Conservation (phyloP, 2,113 vertebrate genomes). For the Tauraco erythrolophus region DNA sequence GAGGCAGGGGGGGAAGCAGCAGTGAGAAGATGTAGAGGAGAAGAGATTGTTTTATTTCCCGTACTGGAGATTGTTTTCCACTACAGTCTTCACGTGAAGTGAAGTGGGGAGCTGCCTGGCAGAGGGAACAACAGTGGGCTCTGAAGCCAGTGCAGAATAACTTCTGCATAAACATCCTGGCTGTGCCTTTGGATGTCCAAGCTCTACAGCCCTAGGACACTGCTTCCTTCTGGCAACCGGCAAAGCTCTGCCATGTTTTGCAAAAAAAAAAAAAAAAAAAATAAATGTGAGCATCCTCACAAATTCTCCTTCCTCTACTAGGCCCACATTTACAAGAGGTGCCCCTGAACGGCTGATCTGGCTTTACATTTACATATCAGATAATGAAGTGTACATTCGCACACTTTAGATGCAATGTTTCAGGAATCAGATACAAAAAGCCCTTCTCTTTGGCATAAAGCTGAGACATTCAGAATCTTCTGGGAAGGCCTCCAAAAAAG, state of each 20-base stretch:
- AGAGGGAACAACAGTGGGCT: not conserved
- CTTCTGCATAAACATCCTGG: not conserved
- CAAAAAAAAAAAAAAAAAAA: not conserved
- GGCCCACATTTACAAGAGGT: not conserved
- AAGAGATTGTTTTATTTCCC: not conserved
- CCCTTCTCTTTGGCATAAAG: not conserved
- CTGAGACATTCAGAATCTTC: not conserved
- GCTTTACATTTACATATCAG: not conserved
- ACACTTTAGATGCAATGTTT: not conserved
- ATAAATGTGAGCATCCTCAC: not conserved
- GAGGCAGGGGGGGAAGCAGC: not conserved
- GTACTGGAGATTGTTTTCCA: not conserved
- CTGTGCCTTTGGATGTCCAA: not conserved
- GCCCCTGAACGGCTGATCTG: not conserved
- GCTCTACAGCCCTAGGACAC: not conserved
- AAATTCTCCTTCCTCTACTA: not conserved
- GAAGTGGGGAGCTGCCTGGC: not conserved
- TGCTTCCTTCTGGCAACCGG: not conserved
- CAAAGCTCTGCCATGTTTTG: not conserved
- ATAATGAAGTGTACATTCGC: not conserved
- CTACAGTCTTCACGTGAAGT: not conserved
- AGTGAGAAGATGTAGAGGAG: not conserved
- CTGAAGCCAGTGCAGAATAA: not conserved
- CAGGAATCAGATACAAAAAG: not conserved
- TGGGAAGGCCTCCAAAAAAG: constrained; percentile 36